Base-by-base conservation (phyloP, 1,140 invertebrate genomes). In the Eumaeus atala region DNA sequence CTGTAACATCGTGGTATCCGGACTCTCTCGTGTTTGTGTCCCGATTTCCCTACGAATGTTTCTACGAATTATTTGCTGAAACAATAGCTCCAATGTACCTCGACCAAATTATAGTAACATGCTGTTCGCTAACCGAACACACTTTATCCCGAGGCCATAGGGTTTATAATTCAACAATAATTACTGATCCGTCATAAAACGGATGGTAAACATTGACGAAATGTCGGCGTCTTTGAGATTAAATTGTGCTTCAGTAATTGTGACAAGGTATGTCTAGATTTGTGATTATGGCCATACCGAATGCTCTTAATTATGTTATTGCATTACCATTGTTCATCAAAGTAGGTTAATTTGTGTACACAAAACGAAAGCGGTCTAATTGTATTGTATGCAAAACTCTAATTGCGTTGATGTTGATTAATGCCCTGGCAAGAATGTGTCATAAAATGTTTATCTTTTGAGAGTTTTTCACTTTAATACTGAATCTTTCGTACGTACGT, bases 51-150 rank as follows among this genome's bases (percentile, higher is more conserved):
- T 61, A 61, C 64, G 59, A 60, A 74, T 72, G 71, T 72, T 82
- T 85, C 79, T 67, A 65, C 66, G 78, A 77, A 82, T 77, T 84
- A 84, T 85, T 86, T 86, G 74, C 77, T 83, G 72, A 84, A 83
- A 82, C 78, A 84, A 83, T 82, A 83, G 72, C 72, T 82, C 72
- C 63, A 71, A 73, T 70, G 77, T 75, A 66, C 71, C 64, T 57
- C 67, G 54, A 67, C 64, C 62, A 70, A 62, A 54, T 64, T 66
- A 62, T 51, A 44, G 52, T 49, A 38, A 35, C 34, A 9, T 12
- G 37, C 35, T 14, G 34, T 44, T 48, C 36, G 40, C n/a, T 14
- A 21, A 48, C 35, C 11, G 34, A 44, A 9, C 14, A 16, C 53
- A 59, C 48, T 35, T 48, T 66, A 64, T 44, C 9, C 6, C 56